These are phyloP conservation scores for Sturnira hondurensis DNA, from an alignment of 2,113 vertebrate species.

Conservation along the genomic window DNA sequence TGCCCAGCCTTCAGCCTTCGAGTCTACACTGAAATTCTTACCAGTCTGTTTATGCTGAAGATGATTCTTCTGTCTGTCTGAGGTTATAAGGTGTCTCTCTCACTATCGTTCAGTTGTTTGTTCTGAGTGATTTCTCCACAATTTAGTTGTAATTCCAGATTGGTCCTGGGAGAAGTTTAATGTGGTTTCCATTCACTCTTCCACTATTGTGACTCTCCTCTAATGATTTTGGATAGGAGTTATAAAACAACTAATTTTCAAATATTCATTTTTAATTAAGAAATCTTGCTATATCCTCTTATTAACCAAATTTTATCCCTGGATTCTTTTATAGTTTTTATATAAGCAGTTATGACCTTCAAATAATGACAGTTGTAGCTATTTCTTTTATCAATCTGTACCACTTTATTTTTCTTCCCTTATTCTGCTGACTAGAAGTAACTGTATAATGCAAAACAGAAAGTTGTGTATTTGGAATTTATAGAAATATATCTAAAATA, in stretches of 20 bases:
- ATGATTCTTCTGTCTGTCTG: no score
- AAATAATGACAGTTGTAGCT: neutral
- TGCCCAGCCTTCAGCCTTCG: no score
- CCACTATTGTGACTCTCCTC: no score
- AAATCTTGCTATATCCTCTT: neutral
- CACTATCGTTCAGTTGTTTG: no score
- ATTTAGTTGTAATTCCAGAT: no score
- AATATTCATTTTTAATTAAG: neutral
- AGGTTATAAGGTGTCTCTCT: no score
- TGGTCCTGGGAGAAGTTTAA: no score
- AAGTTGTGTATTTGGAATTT: neutral
- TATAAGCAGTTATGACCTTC: neutral
- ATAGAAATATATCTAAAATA: neutral
- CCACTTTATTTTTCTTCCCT: slow-evolving; percentile 34
- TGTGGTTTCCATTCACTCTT: no score
- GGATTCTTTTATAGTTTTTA: neutral
- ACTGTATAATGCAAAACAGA: neutral
- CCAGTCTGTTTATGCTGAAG: no score
- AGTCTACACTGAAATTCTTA: no score
- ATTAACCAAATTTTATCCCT: neutral
- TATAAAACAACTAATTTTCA: neutral
- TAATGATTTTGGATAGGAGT: neutral
- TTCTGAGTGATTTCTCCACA: no score
- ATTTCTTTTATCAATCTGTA: neutral
- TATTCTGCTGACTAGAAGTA: neutral